Percentiles rank a stretch among this genome's conserved stretches.
Conservation (phyloP, 2,888 invertebrate genomes). For the Polydrusus tereticollis region DNA sequence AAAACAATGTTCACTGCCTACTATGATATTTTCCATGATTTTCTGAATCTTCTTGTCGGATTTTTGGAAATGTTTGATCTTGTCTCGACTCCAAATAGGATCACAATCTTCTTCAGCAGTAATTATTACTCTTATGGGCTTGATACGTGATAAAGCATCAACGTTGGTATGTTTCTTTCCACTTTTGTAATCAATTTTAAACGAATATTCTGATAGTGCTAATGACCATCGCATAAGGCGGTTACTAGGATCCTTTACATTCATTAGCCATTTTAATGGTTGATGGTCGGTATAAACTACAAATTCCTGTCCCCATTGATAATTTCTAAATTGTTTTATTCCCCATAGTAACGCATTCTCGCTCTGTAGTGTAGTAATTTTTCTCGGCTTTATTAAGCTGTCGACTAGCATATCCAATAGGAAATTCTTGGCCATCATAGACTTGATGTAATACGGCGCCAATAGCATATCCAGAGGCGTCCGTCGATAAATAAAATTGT, state of each 20-base stretch:
- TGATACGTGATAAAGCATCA: constrained; percentile 44
- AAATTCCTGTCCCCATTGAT: constrained; percentile 45
- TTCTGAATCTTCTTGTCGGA: neutral
- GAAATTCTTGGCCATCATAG: constrained; percentile 42
- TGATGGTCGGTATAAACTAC: too few species aligned
- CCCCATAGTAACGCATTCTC: constrained; percentile 43
- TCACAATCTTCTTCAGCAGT: neutral
- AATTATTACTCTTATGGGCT: constrained; percentile 22
- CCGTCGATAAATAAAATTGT: constrained; percentile 47
- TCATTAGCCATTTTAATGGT: too few species aligned
- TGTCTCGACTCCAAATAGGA: constrained; percentile 29
- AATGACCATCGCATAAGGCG: constrained; percentile 47
- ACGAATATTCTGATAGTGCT: constrained; percentile 43
- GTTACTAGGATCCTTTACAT: too few species aligned
- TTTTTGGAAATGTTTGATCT: neutral
- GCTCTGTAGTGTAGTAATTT: constrained; percentile 44
- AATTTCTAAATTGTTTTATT: constrained; percentile 49
- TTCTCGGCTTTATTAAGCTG: constrained; percentile 43
- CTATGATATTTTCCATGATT: neutral
- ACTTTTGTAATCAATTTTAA: constrained; percentile 40
- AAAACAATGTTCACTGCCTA: neutral
- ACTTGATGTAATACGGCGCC: constrained; percentile 53
- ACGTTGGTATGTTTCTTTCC: constrained; percentile 48
- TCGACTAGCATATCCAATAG: constrained; percentile 47
- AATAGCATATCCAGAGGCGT: constrained; percentile 51